Evolutionary conservation across 2,113 vertebrate genomes (phyloP), one percentile per base, ranked within the genome.

Genomic region (Labrus mixtus): DNA sequence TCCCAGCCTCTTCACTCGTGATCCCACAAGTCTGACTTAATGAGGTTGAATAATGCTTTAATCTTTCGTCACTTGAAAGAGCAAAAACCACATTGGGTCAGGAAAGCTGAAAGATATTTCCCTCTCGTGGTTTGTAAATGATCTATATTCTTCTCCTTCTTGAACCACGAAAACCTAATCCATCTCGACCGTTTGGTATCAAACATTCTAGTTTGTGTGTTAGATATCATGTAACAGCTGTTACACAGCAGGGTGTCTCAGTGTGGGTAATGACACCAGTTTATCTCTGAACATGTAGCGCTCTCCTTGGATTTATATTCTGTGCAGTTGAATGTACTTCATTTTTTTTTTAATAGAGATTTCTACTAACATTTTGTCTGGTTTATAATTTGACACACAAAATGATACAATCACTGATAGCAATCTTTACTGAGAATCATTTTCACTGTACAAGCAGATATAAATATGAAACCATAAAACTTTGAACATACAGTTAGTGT

Each of bases 401-500:
- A 54, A 17, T 48, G 64, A 71, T 79, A 86, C 77, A 86, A 87
- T 70, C 74, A 79, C 77, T 45, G 22, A 81, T 58, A 65, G 66
- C 74, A 86, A 62, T 78, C 74, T 90, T 92, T 93, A 90, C 78
- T 92, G 62, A 83, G 79, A 85, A 88, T 71, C 23, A 39, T 46
- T 66, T 86, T 83, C 79, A 90, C 90, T 94, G 90, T 92, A 92
- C 92, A 93, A 88, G 89, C 91, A 89, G 85, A 87, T 94, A 94
- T 92, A 95, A 94, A 95, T 94, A 93, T 88, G 87, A 84, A 90
- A 78, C 86, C 87, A 92, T 82, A 87, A 91, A 92, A 85, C 72
- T 87, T 90, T 81, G 66, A 81, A 83, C 86, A 87, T 84, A 90
- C 66, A 92, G 62, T 87, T 92, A 88, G 81, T 91, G 79, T 92